phyloP scores from a whole-genome alignment of 2,888 invertebrate genomes.

The Temnothorax rugatulus region DNA sequence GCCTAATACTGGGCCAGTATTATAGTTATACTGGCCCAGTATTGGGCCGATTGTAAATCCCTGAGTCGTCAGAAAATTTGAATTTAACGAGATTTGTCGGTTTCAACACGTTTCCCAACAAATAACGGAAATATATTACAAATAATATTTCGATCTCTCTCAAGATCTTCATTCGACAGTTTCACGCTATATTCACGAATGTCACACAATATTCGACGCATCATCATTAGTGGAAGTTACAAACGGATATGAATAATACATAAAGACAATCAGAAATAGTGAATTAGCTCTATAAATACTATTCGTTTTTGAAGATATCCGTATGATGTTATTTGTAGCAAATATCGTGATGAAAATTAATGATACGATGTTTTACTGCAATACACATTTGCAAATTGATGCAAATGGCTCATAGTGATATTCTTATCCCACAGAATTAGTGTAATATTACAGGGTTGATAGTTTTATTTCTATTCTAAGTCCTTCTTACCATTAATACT shows the following conservation, averaged over 20 bases:
- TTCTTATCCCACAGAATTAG: slow-evolving; percentile 11
- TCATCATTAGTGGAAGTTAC: neutral
- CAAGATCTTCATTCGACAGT: neutral
- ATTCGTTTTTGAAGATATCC: slow-evolving; percentile 12
- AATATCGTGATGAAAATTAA: slow-evolving; percentile 7
- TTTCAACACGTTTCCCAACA: neutral
- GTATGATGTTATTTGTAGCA: neutral
- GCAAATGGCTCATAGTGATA: slow-evolving; percentile 15
- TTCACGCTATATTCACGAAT: neutral
- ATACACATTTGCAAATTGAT: slow-evolving; percentile 15
- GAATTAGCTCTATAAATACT: slow-evolving; percentile 36
- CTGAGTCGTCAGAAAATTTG: neutral
- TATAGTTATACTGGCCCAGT: no score
- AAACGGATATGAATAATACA: slow-evolving; percentile 32
- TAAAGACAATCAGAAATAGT: slow-evolving; percentile 69
- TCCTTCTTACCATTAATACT: slow-evolving; percentile 36
- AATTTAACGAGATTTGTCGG: neutral
- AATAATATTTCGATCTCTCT: neutral
- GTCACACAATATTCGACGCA: neutral
- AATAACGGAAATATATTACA: neutral
- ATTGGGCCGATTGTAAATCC: no score
- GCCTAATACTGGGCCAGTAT: no score
- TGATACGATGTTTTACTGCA: slow-evolving; percentile 2
- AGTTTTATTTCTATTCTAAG: slow-evolving; percentile 15
- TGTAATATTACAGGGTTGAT: slow-evolving; percentile 41